Percentiles rank a stretch among this genome's conserved stretches.
Conservation (phyloP, 1,140 invertebrate species). For the Megalonaias nervosa region DNA sequence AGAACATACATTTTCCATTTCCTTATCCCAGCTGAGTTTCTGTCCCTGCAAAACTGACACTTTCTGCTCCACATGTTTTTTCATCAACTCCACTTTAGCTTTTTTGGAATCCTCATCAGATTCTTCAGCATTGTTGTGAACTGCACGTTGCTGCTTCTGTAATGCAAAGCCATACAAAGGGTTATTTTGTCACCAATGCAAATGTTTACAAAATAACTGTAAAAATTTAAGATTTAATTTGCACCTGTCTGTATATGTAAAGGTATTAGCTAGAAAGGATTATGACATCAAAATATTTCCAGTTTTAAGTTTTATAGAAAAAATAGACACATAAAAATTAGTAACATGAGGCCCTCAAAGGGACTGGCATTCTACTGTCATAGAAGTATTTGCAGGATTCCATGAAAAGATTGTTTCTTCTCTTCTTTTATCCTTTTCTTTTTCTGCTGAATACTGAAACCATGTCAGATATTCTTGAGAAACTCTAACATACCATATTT, state of each 20-base stretch:
- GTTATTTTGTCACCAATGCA: background rate
- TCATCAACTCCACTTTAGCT: constrained; percentile 57
- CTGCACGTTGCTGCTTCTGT: constrained; percentile 50
- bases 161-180: constrained; percentile 6
- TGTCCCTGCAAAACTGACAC: constrained; percentile 63
- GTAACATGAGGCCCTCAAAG: background rate
- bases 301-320: background rate
- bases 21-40: constrained; percentile 63
- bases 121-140: constrained; percentile 61
- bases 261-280: background rate
- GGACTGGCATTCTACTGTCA: no score
- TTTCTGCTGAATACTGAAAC: no score
- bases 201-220: background rate
- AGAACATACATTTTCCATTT: constrained; percentile 59
- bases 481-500: no score
- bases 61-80: constrained; percentile 63
- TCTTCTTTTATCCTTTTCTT: no score
- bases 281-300: background rate
- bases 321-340: background rate
- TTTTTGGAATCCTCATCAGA: constrained; percentile 54
- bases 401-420: no score
- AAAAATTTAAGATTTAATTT: background rate
- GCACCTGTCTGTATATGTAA: background rate
- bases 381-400: no score
- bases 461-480: no score